Percentiles rank a stretch among this genome's conserved stretches.
These are phyloP conservation scores for Eurypyga helias DNA, from an alignment of 2,113 vertebrate genomes.

Conservation along the genomic window DNA sequence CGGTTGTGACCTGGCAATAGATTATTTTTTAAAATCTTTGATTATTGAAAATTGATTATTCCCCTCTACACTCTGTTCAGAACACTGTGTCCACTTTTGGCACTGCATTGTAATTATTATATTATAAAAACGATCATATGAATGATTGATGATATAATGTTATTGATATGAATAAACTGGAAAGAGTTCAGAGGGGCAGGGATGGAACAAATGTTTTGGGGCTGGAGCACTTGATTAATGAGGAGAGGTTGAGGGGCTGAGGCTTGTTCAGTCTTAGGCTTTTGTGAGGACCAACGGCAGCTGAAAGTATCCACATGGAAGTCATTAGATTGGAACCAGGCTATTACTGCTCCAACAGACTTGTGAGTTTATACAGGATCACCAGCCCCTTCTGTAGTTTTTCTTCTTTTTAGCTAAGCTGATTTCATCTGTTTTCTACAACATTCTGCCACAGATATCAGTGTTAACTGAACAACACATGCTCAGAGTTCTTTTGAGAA, in stretches of 20 bases:
- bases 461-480: not conserved
- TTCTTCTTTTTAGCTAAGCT: not conserved
- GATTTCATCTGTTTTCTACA: not conserved
- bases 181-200: not conserved
- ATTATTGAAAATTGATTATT: not conserved
- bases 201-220: no score
- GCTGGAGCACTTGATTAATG: not conserved
- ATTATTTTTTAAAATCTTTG: not conserved
- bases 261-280: not conserved
- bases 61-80: not conserved
- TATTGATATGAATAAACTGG: not conserved
- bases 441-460: not conserved
- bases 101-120: not conserved
- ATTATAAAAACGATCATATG: not conserved
- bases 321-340: not conserved
- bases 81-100: not conserved
- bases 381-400: not conserved
- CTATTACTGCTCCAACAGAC: not conserved
- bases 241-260: not conserved
- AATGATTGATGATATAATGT: not conserved
- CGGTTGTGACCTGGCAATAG: not conserved
- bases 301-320: not conserved
- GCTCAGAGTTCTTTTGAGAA: not conserved
- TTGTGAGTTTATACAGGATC: not conserved
- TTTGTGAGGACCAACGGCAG: fast-evolving